These are phyloP conservation scores for Macrochelys suwanniensis DNA, from an alignment of 2,797 vertebrate species.

Conservation along the genomic window DNA sequence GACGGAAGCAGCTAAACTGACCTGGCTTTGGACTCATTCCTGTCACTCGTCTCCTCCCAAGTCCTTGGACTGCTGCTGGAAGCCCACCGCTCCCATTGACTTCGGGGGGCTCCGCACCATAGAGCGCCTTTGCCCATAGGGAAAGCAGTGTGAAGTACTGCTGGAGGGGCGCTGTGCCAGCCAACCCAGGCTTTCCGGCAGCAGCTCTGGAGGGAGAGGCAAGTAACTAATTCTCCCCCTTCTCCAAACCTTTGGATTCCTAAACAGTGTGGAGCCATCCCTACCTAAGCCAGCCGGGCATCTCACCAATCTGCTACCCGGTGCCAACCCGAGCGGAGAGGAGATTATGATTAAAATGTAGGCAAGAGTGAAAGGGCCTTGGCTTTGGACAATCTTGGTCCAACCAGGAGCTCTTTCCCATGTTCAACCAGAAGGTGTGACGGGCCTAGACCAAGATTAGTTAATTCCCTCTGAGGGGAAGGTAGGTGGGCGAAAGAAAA, in stretches of 20 bases:
- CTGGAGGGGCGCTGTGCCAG: neutral
- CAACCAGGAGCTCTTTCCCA: neutral
- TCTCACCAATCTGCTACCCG: conserved; percentile 45
- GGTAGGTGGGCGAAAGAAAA: neutral
- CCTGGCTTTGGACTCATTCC: conserved; percentile 45
- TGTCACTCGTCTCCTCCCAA: conserved; percentile 34
- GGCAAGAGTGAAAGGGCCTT: conserved; percentile 52
- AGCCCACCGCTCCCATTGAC: neutral
- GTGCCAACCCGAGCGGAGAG: conserved; percentile 47
- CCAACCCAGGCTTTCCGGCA: conserved; percentile 31
- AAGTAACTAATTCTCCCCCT: conserved; percentile 16
- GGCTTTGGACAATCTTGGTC: neutral
- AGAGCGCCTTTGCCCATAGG: neutral
- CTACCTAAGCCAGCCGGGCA: conserved; percentile 11
- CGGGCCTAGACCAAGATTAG: neutral
- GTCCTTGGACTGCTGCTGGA: neutral
- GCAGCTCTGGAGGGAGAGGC: neutral
- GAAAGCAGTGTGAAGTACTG: neutral
- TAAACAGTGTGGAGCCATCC: neutral
- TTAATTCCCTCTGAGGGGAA: conserved; percentile 41
- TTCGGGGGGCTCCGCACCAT: neutral
- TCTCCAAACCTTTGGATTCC: neutral
- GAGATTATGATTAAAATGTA: conserved; percentile 9
- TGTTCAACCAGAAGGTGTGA: neutral
- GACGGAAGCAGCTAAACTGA: neutral